Base-by-base conservation (phyloP, 2,888 invertebrate species). In the Athalia cordata region DNA sequence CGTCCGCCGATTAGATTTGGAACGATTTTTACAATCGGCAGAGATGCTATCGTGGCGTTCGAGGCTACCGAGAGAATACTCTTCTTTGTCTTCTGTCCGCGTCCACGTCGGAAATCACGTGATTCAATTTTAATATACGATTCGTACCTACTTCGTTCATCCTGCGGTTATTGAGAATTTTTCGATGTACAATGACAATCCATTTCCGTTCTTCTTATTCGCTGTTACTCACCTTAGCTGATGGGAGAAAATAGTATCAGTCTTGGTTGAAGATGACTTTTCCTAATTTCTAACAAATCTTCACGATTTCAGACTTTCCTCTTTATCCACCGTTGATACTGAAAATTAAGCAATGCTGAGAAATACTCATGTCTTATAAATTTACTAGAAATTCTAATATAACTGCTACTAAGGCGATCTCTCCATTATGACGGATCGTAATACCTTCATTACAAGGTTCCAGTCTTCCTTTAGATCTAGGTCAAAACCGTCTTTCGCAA, bases 1-100 rank as follows among this genome's bases (percentile, higher is more conserved):
- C 68, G 55, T 68, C 68, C 68, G 68, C 29, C 55, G n/a, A 68
- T 68, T 50, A 59, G 72, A 72, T 72, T 72, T 59, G 11, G 59
- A 59, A 59, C 47, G 45, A 47, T 72, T 59, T 47, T 72, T 59
- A 72, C 72, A 72, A 72, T 72, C 72, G 59, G 47, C 13, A n/a
- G 52, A 68, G 55, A 68, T 68, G 52, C 29, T n/a, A 55, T 52
- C 43, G 67, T 11, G 49, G 3, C 49, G n/a, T 65, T 65, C 7
- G 49, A 47, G 43, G 49, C 49, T 13, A 49, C 29, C 3, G 43
- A 57, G 59, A 43, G n/a, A 68, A 15, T 68, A n/a, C 6, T 29
- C 68, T 6, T 52, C 55, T 68, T 50, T 68, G 43, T 43, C 7
- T 52, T 11, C 29, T 29, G 29, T 29, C 29, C 29, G 29, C 29